phyloP scores from a whole-genome alignment of 2,888 invertebrate species.

The Hemaris fuciformis region DNA sequence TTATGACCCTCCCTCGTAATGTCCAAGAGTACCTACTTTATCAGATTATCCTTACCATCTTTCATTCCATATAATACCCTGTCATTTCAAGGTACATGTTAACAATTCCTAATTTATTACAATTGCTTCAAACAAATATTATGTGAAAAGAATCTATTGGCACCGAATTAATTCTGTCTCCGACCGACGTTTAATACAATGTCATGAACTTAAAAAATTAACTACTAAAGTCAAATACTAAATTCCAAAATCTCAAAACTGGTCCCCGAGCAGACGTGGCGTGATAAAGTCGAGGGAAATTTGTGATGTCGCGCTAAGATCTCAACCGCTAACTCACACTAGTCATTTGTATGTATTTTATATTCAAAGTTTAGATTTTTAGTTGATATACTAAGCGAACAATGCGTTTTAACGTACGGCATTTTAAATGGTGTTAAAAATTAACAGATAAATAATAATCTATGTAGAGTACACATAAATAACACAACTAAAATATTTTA shows the following conservation, averaged over 20 bases:
- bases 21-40: too few relatives aligned
- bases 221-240: background rate
- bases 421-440: background rate
- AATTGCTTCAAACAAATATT: background rate
- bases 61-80: too few relatives aligned
- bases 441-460: background rate
- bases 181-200: too few relatives aligned
- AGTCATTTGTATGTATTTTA: conserved; percentile 40
- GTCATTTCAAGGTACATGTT: too few relatives aligned
- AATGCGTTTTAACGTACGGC: background rate
- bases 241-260: background rate
- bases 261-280: conserved; percentile 12
- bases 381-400: background rate
- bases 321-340: conserved; percentile 45
- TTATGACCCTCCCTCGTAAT: too few relatives aligned
- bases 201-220: background rate
- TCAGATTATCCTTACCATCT: too few relatives aligned
- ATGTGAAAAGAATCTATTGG: too few relatives aligned
- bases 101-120: background rate
- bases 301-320: conserved; percentile 32
- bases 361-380: conserved; percentile 12
- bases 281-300: conserved; percentile 4
- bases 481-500: too few relatives aligned
- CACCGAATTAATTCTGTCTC: too few relatives aligned
- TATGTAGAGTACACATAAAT: background rate